These are phyloP conservation scores for Hydrolagus colliei DNA, from an alignment of 2,797 vertebrate species.

Conservation along the genomic window DNA sequence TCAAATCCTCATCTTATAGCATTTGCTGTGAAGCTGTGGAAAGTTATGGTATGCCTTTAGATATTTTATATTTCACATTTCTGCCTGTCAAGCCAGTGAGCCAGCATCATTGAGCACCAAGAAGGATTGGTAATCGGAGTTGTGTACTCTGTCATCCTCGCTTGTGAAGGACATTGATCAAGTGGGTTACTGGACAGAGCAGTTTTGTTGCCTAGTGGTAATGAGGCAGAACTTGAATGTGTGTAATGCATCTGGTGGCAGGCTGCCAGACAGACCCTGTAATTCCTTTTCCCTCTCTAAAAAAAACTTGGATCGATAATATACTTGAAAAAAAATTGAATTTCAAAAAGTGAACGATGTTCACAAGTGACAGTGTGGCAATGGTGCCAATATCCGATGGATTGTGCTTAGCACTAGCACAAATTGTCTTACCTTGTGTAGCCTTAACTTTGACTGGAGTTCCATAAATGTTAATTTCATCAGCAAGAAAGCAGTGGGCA, in stretches of 20 bases:
- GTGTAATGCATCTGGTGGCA: slow-evolving; percentile 31
- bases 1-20: neutral
- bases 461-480: slow-evolving; percentile 24
- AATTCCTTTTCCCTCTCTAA: slow-evolving; percentile 19
- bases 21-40: neutral
- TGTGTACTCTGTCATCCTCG: slow-evolving; percentile 7
- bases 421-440: neutral
- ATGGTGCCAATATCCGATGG: slow-evolving; percentile 13
- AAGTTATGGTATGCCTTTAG: slow-evolving; percentile 6
- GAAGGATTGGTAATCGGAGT: slow-evolving; percentile 29
- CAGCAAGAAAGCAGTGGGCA: neutral
- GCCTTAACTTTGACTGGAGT: slow-evolving; percentile 19
- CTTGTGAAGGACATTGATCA: slow-evolving; percentile 28
- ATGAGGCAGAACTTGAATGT: slow-evolving; percentile 31
- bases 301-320: slow-evolving; percentile 14
- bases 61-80: slow-evolving; percentile 26
- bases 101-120: slow-evolving; percentile 22
- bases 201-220: slow-evolving; percentile 30
- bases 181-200: slow-evolving; percentile 26
- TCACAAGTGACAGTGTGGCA: slow-evolving; percentile 8
- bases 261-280: slow-evolving; percentile 18
- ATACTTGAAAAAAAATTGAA: neutral
- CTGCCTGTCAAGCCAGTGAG: neutral
- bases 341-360: neutral
- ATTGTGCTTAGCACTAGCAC: neutral